phyloP scores from a whole-genome alignment of 2,888 invertebrate genomes.

The Spilosoma lubricipeda region DNA sequence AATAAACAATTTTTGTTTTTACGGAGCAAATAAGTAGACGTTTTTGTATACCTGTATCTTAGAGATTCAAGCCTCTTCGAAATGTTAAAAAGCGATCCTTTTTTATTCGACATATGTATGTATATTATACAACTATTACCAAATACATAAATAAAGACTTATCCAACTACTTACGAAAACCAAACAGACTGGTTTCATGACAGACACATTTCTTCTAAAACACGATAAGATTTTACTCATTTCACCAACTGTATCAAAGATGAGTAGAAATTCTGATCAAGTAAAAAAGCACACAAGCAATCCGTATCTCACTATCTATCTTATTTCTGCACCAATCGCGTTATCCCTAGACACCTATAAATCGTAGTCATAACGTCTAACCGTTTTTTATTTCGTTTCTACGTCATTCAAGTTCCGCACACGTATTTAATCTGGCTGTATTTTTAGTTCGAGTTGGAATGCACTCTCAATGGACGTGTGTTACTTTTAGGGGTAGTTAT shows the following conservation, averaged over 20 bases:
- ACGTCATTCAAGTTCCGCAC: conserved; percentile 76
- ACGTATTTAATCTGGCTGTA: conserved; percentile 82
- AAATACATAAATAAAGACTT: no score
- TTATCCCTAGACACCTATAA: conserved; percentile 61
- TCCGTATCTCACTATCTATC: background rate
- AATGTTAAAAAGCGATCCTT: no score
- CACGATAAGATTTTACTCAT: background rate
- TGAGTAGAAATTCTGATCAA: background rate
- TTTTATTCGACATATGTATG: no score
- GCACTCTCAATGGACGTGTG: conserved; percentile 46
- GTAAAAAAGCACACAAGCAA: background rate
- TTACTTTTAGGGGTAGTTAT: conserved; percentile 31
- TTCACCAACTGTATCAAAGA: background rate
- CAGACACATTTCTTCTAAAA: no score
- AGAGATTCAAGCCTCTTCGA: no score
- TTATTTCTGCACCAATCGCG: conserved; percentile 35
- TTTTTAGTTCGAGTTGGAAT: conserved; percentile 69
- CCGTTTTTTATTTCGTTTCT: conserved; percentile 50
- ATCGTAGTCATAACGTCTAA: conserved; percentile 62
- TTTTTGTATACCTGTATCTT: background rate
- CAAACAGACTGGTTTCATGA: no score
- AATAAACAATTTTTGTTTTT: background rate
- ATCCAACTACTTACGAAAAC: no score
- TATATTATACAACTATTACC: no score
- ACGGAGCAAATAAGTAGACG: background rate